Evolutionary conservation across 2,888 invertebrate species (phyloP), one percentile per base, ranked within the genome.

Genomic region (Diabrotica balteata): DNA sequence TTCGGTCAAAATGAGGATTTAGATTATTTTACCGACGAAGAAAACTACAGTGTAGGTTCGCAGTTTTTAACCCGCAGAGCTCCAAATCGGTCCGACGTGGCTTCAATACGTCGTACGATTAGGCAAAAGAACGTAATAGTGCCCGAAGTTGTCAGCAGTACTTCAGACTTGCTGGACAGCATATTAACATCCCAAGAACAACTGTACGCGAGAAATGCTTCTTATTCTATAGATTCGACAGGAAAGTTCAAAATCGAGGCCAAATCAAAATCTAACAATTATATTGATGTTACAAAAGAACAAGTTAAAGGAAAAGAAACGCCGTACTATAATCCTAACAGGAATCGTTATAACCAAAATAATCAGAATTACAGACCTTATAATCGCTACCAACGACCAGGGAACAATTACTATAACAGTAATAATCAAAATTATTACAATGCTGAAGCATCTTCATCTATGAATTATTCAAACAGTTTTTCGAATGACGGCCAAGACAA

Each of bases 151-250:
- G 79, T 77, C n/a, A 75, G 78, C 0, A 78, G 87, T n/a, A 84
- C 87, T 0, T 73, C 81, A 4, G 92, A 93, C 83, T 77, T 94
- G 8, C 83, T 94, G 7, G 89, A 88, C 45, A 89, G 87, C 76
- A 93, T 94, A 73, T 84, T 94, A 76, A 88, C 89, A 71, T 87
- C 88, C 73, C 93, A 93, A 81, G 87, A 90, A 59, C 85, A 89
- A 68, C 88, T 93, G 84, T 91, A 91, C 80, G 90, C 90, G 7
- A 90, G 88, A 70, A 86, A 88, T 58, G 85, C 88, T 42, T 82
- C 88, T 4, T 85, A 90, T 7, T 87, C 87, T 0, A 77, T 90
- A 0, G 86, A 88, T 53, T 86, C 87, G 4, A 89, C 90, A 75
- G 93, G 93, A 1, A 88, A 86, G 22, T 80, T 93, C 0, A 84